Percentiles rank a stretch among this genome's conserved stretches.
phyloP scores from a whole-genome alignment of 1,140 invertebrate species.

The Drosophila burlai region DNA sequence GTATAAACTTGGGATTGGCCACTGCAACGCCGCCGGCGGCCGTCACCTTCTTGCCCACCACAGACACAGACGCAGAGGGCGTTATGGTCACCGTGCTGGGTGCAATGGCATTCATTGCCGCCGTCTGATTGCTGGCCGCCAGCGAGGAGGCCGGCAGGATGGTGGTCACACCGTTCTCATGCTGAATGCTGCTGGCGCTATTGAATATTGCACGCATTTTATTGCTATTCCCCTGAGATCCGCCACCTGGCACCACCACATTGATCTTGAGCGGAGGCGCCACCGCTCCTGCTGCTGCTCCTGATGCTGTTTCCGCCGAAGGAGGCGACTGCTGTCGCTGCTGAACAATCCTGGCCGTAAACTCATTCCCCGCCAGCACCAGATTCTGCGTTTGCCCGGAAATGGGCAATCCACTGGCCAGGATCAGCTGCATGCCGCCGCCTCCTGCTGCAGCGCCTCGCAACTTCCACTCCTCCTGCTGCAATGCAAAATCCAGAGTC shows the following conservation, averaged over 20 bases:
- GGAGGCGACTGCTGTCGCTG: conserved; percentile 6
- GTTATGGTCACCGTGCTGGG: conserved; percentile 82
- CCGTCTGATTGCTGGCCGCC: conserved; percentile 73
- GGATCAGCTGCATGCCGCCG: conserved; percentile 60
- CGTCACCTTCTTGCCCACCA: conserved; percentile 51
- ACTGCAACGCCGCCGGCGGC: conserved; percentile 5
- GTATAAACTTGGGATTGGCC: conserved; percentile 67
- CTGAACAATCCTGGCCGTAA: conserved; percentile 72
- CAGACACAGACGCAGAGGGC: conserved; percentile 40
- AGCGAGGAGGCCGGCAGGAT: conserved; percentile 78
- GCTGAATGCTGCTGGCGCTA: conserved; percentile 74
- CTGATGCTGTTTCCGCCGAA: background rate
- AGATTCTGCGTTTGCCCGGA: conserved; percentile 75
- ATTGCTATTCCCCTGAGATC: conserved; percentile 71
- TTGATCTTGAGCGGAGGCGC: conserved; percentile 38
- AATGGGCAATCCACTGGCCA: conserved; percentile 78
- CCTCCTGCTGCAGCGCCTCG: conserved; percentile 24
- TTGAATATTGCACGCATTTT: conserved; percentile 83
- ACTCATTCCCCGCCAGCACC: conserved; percentile 77
- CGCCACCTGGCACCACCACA: conserved; percentile 21
- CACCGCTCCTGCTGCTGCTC: background rate
- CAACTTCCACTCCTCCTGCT: conserved; percentile 71
- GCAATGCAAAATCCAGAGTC: conserved; percentile 7
- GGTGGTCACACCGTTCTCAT: conserved; percentile 81
- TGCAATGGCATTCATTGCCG: conserved; percentile 79